Percentiles rank a stretch among this genome's conserved stretches.
Evolutionary conservation across 1,140 invertebrate genomes (phyloP).

Genomic region (Pseudomyrmex dendroicus): DNA sequence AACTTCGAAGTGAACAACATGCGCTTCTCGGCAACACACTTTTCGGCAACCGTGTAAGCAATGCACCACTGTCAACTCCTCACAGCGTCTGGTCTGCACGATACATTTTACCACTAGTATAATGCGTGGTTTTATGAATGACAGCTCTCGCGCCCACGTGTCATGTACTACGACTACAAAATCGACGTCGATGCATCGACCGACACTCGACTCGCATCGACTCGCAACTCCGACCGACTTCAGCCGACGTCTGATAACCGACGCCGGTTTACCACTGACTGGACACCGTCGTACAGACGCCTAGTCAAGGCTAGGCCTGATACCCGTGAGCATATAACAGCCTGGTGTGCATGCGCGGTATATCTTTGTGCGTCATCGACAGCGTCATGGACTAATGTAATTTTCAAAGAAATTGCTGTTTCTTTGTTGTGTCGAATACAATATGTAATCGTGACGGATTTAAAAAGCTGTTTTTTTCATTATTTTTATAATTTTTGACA

Average conservation of each 20-base stretch:
- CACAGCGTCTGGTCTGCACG: not conserved
- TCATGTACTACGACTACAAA: not conserved
- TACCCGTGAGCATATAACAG: slow-evolving; percentile 36
- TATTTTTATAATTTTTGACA: not conserved
- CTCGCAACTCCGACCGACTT: not conserved
- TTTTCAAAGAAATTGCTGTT: not conserved
- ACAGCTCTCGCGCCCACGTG: slow-evolving; percentile 42
- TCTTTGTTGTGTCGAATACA: not conserved
- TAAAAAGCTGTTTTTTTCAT: not conserved
- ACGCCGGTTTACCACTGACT: slow-evolving; percentile 60
- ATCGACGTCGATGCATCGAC: slow-evolving; percentile 3
- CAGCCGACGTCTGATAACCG: not conserved
- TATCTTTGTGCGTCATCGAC: slow-evolving; percentile 62
- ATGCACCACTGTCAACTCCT: not conserved
- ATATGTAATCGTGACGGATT: not conserved
- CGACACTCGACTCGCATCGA: not conserved
- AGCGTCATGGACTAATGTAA: not conserved
- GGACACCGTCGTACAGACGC: not conserved
- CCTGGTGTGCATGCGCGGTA: slow-evolving; percentile 59
- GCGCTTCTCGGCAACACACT: slow-evolving; percentile 48
- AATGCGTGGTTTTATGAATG: slow-evolving; percentile 1
- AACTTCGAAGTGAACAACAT: slow-evolving; percentile 67
- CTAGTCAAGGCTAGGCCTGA: slow-evolving; percentile 26
- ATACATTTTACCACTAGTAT: not conserved
- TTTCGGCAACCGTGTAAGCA: slow-evolving; percentile 31